Conservation (phyloP, 2,888 invertebrate genomes). For the Dryocosmus kuriphilus region DNA sequence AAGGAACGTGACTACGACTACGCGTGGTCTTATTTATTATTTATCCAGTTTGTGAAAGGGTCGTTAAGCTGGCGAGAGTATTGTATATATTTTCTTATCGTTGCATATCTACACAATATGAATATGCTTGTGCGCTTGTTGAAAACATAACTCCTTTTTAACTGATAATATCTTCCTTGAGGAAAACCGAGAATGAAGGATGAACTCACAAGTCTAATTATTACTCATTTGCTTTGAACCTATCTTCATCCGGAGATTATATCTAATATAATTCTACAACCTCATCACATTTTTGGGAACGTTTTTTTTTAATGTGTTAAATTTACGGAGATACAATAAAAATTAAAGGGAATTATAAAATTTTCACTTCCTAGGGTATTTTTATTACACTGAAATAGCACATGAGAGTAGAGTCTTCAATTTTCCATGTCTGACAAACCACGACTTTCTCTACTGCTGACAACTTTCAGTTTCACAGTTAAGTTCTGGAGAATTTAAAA, state of each 20-base stretch:
- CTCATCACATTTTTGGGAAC: background rate
- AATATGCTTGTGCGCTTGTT: constrained; percentile 29
- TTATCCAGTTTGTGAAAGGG: constrained; percentile 23
- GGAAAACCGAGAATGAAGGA: constrained; percentile 21
- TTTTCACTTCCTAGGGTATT: background rate
- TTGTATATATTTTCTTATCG: constrained; percentile 31
- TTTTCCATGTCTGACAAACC: background rate
- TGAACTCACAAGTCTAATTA: constrained; percentile 28
- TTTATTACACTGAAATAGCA: background rate
- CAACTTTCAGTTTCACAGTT: too few species aligned
- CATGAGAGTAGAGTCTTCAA: background rate
- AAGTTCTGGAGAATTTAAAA: too few species aligned
- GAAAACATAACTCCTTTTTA: constrained; percentile 32
- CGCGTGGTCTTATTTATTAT: constrained; percentile 10
- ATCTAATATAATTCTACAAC: constrained; percentile 6
- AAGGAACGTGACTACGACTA: constrained; percentile 30
- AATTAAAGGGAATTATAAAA: too few species aligned
- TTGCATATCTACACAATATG: constrained; percentile 16
- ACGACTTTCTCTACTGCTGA: background rate
- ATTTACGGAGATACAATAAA: too few species aligned
- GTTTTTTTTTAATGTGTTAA: too few species aligned
- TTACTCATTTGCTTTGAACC: constrained; percentile 13
- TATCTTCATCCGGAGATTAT: constrained; percentile 10
- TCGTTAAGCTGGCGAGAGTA: constrained; percentile 30
- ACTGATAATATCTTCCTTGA: constrained; percentile 28